A percentile compares a stretch with the other conserved stretches of the same genome.
Conservation (phyloP, 2,888 invertebrate genomes). For the Nezara viridula region DNA sequence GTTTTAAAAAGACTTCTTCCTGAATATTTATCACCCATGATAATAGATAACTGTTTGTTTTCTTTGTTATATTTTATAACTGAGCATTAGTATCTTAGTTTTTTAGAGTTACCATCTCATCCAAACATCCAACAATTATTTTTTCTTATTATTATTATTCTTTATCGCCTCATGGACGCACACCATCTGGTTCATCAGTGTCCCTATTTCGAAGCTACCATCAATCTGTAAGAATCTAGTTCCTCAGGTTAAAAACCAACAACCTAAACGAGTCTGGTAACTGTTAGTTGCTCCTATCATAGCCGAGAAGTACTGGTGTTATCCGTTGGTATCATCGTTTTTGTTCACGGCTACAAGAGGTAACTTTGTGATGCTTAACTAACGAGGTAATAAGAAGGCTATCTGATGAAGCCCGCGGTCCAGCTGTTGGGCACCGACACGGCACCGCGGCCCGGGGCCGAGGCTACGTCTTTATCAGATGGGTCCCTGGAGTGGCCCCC, state of each 20-base stretch:
- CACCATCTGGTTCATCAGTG: not conserved
- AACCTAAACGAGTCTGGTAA: not conserved
- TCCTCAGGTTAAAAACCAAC: not conserved
- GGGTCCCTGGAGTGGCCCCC: not conserved
- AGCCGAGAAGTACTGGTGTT: not conserved
- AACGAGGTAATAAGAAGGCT: not conserved
- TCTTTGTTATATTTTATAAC: too few relatives aligned
- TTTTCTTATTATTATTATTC: too few relatives aligned
- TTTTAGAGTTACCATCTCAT: too few relatives aligned
- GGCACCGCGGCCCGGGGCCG: not conserved
- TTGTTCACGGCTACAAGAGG: not conserved
- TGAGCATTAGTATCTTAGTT: too few relatives aligned
- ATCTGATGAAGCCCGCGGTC: not conserved
- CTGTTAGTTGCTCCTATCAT: not conserved
- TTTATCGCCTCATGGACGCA: not conserved
- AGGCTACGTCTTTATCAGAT: conserved; percentile 16
- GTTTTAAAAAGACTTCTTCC: too few relatives aligned
- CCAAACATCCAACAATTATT: too few relatives aligned
- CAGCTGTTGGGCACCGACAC: not conserved
- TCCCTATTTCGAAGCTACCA: not conserved
- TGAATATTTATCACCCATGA: too few relatives aligned
- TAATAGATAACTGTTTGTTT: too few relatives aligned
- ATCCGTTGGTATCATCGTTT: not conserved
- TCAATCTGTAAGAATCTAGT: not conserved
- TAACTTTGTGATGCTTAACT: not conserved